A percentile compares a stretch with the other conserved stretches of the same genome.
phyloP scores from a whole-genome alignment of 2,797 vertebrate genomes.

The Uromys caudimaculatus region DNA sequence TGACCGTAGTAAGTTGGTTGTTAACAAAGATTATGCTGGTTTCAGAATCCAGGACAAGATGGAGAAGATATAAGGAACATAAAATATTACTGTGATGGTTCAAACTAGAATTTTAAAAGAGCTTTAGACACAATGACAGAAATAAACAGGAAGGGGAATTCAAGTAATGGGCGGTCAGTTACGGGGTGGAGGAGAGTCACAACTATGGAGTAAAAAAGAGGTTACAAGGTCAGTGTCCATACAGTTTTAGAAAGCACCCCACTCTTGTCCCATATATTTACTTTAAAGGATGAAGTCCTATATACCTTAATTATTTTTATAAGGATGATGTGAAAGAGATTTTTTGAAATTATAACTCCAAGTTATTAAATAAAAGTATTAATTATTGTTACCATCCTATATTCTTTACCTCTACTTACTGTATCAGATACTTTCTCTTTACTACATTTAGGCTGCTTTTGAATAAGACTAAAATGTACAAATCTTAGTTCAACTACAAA shows the following conservation, averaged over 20 bases:
- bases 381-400: conserved; percentile 1
- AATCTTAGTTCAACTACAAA: conserved; percentile 11
- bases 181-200: background rate
- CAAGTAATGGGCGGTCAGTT: background rate
- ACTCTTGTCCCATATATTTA: background rate
- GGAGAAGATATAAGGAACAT: background rate
- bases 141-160: background rate
- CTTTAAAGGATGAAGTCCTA: conserved; percentile 11
- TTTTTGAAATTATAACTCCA: conserved; percentile 30
- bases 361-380: conserved; percentile 26
- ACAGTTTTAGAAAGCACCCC: background rate
- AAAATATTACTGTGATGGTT: background rate
- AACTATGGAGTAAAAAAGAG: background rate
- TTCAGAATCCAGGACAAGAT: background rate
- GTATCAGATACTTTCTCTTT: conserved; percentile 24
- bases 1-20: background rate
- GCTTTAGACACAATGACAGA: background rate
- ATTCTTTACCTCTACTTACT: background rate
- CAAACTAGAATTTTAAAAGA: background rate
- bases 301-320: background rate
- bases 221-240: background rate
- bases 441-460: background rate
- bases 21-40: conserved; percentile 9
- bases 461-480: conserved; percentile 10
- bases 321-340: conserved; percentile 17